These are phyloP conservation scores for Apotomis turbidana DNA, from an alignment of 2,888 invertebrate species.

Conservation along the genomic window DNA sequence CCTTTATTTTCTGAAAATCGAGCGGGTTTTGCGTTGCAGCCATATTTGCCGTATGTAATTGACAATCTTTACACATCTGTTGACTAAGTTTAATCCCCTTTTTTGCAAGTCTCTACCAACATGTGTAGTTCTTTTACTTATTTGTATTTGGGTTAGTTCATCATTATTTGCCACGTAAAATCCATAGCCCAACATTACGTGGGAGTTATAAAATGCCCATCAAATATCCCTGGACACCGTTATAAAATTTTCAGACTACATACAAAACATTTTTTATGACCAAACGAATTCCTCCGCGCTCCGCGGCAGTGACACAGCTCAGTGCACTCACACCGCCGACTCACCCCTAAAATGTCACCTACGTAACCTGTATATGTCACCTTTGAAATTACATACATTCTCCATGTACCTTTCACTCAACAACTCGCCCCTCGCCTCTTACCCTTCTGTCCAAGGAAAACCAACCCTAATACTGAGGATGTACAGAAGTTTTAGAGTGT, in stretches of 20 bases:
- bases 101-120: too few relatives aligned
- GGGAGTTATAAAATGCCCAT: not conserved
- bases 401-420: slow-evolving; percentile 33
- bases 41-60: not conserved
- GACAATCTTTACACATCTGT: too few relatives aligned
- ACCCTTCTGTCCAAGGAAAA: not conserved
- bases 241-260: slow-evolving; percentile 21
- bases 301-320: slow-evolving; percentile 11
- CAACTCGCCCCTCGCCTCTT: not conserved
- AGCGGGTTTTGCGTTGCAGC: not conserved
- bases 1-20: not conserved
- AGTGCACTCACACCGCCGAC: slow-evolving; percentile 4
- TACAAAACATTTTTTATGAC: slow-evolving; percentile 37
- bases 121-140: too few relatives aligned
- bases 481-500: not conserved
- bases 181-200: not conserved
- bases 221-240: not conserved
- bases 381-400: slow-evolving; percentile 41
- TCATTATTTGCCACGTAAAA: too few relatives aligned
- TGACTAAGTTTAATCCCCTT: too few relatives aligned
- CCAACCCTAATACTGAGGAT: not conserved
- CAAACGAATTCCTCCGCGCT: slow-evolving; percentile 34
- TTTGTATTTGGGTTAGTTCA: too few relatives aligned
- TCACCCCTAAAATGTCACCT: slow-evolving; percentile 21
- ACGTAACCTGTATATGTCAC: slow-evolving; percentile 37